A percentile compares a stretch with the other conserved stretches of the same genome.
Conservation (phyloP, 2,888 invertebrate species). For the Alloplasta piceator region DNA sequence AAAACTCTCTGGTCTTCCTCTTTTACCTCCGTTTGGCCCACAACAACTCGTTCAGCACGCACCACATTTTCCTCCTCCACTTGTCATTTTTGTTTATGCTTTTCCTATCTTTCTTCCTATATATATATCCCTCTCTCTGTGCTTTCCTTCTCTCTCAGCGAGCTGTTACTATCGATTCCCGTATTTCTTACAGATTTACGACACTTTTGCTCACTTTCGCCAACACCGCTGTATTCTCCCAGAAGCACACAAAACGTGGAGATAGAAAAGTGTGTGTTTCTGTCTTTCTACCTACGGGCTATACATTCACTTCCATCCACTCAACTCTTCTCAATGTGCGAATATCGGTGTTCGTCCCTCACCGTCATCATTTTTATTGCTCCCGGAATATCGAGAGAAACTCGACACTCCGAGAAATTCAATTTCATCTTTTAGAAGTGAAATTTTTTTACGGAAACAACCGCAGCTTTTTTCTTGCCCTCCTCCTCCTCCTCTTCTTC, state of each 20-base stretch:
- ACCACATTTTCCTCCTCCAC: slow-evolving; percentile 30
- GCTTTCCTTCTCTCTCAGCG: not conserved
- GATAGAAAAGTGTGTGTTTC: slow-evolving; percentile 1
- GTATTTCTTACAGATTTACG: slow-evolving; percentile 58
- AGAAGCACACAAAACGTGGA: not conserved
- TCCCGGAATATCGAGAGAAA: not conserved
- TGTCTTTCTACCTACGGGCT: not conserved
- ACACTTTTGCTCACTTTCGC: slow-evolving; percentile 38
- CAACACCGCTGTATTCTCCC: slow-evolving; percentile 6
- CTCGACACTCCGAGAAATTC: not conserved
- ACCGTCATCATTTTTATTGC: not conserved
- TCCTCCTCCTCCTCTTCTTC: too few relatives aligned
- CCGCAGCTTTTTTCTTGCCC: too few relatives aligned
- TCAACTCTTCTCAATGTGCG: not conserved
- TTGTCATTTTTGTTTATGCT: slow-evolving; percentile 49
- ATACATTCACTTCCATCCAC: slow-evolving; percentile 15
- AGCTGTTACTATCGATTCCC: slow-evolving; percentile 46
- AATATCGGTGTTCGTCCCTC: too few relatives aligned
- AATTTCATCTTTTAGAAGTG: too few relatives aligned
- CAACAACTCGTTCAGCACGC: slow-evolving; percentile 11
- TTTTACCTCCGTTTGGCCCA: slow-evolving; percentile 21
- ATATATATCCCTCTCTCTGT: slow-evolving; percentile 12
- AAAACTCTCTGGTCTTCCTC: slow-evolving; percentile 30
- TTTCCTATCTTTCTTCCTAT: not conserved
- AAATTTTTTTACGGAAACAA: too few relatives aligned